phyloP scores from a whole-genome alignment of 2,888 invertebrate genomes.

The Orgyia antiqua region DNA sequence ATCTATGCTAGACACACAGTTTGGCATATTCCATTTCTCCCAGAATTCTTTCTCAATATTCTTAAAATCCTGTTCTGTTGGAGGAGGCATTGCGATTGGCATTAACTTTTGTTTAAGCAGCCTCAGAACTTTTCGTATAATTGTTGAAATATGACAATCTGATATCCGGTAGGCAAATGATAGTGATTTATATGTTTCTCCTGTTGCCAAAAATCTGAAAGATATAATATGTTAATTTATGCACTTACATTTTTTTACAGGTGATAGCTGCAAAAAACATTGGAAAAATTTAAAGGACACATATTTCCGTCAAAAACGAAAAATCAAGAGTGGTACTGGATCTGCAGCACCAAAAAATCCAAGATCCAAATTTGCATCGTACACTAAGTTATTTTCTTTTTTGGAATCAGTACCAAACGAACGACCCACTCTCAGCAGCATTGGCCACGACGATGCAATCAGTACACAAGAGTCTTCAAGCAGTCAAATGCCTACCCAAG shows the following conservation, averaged over 20 bases:
- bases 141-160: neutral
- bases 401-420: neutral
- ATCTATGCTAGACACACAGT: too few relatives aligned
- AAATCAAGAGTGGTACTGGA: neutral
- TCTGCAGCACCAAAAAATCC: neutral
- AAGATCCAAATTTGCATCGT: neutral
- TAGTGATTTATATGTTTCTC: neutral
- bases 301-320: neutral
- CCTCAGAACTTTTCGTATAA: neutral
- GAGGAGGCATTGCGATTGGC: neutral
- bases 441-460: neutral
- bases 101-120: neutral
- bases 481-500: neutral
- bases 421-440: neutral
- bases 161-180: neutral
- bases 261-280: neutral
- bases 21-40: too few relatives aligned
- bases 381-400: neutral
- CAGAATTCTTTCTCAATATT: too few relatives aligned
- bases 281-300: neutral
- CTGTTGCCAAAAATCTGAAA: too few relatives aligned
- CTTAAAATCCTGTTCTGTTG: neutral
- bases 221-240: too few relatives aligned
- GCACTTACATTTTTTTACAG: too few relatives aligned
- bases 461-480: neutral